phyloP scores from a whole-genome alignment of 35 echinoderm and acorn worm genomes.

The Anneissia japonica region DNA sequence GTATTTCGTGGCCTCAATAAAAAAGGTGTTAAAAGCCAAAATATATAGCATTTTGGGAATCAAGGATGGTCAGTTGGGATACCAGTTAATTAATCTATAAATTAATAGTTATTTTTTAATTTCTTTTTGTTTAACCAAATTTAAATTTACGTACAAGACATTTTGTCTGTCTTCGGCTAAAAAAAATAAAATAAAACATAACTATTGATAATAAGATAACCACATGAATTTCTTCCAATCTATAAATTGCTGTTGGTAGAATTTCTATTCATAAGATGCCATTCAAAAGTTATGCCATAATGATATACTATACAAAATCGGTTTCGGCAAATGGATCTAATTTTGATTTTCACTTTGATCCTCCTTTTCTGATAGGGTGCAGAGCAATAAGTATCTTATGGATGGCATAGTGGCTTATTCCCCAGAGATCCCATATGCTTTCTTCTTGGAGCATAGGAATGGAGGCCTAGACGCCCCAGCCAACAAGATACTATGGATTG shows the following conservation, averaged over 20 bases:
- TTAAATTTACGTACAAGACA: not conserved
- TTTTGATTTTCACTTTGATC: no score
- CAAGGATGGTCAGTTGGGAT: not conserved
- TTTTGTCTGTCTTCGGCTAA: not conserved
- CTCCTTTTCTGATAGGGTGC: slow-evolving; percentile 50
- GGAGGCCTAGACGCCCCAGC: slow-evolving; percentile 44
- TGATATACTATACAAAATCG: no score
- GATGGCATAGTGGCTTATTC: slow-evolving; percentile 71
- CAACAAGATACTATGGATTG: slow-evolving; percentile 82
- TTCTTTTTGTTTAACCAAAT: not conserved
- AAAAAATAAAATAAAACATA: no score
- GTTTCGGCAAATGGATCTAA: no score
- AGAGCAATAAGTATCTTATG: slow-evolving; percentile 62
- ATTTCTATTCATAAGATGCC: no score
- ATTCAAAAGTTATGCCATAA: no score
- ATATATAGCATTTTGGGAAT: not conserved
- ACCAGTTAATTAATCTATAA: not conserved
- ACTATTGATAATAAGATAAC: no score
- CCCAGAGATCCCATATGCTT: slow-evolving; percentile 67
- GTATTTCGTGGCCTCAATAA: not conserved
- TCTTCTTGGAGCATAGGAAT: slow-evolving; percentile 72
- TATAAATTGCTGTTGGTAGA: no score
- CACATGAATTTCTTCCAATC: no score
- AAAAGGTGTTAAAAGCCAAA: not conserved
- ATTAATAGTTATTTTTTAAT: not conserved